These are phyloP conservation scores for Hydrozoanthus gracilis DNA, from an alignment of 92 coral and sea anemone species.

Conservation along the genomic window DNA sequence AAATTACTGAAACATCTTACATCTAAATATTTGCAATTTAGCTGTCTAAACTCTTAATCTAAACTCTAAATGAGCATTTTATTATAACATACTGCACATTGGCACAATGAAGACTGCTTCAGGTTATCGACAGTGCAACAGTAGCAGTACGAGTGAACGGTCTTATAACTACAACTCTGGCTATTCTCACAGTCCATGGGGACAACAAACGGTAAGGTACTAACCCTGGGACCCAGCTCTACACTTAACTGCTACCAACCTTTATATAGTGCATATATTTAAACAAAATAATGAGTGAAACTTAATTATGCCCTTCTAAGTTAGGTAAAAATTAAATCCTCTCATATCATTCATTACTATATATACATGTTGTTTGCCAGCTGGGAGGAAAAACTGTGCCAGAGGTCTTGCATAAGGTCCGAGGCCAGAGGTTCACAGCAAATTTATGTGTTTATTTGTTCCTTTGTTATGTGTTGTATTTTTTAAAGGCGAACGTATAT, in stretches of 20 bases:
- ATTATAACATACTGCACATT: background rate
- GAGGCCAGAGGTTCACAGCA: too few relatives aligned
- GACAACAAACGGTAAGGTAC: constrained; percentile 1
- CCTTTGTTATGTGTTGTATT: too few relatives aligned
- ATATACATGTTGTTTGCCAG: too few relatives aligned
- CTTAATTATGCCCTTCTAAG: too few relatives aligned
- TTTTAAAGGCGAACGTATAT: too few relatives aligned
- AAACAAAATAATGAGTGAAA: background rate
- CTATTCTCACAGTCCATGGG: background rate
- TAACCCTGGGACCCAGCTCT: background rate
- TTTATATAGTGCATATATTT: background rate
- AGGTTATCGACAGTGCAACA: background rate
- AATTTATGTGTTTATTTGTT: too few relatives aligned
- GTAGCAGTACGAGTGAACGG: constrained; percentile 12
- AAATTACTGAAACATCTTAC: too few relatives aligned
- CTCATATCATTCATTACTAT: too few relatives aligned
- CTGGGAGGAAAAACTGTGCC: too few relatives aligned
- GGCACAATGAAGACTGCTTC: background rate
- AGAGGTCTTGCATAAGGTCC: too few relatives aligned
- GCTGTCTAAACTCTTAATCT: background rate
- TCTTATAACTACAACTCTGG: background rate
- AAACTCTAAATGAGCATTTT: background rate
- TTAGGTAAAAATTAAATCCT: too few relatives aligned
- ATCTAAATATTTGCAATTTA: background rate
- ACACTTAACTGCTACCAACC: background rate